Conservation (phyloP, 2,888 invertebrate genomes). For the Rotaria macrura region DNA sequence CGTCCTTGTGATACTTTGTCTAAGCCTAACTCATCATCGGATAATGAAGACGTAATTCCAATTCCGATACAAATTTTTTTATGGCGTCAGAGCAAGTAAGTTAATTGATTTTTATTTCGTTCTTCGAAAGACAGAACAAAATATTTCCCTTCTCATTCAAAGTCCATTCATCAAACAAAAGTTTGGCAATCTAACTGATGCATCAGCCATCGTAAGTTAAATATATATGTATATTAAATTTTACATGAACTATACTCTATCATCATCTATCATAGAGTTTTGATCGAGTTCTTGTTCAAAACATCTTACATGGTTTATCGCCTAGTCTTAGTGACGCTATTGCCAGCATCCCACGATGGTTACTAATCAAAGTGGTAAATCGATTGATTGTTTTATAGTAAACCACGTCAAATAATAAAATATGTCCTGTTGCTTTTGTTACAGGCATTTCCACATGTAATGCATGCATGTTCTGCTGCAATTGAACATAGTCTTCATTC, state of each 20-base stretch:
- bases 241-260: neutral
- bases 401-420: neutral
- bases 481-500: slow-evolving; percentile 38
- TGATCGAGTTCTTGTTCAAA: slow-evolving; percentile 94
- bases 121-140: neutral
- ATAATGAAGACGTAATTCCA: slow-evolving; percentile 58
- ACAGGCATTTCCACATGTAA: slow-evolving; percentile 75
- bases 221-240: neutral
- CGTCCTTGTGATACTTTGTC: neutral
- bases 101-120: neutral
- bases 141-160: slow-evolving; percentile 42
- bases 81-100: slow-evolving; percentile 79
- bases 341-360: slow-evolving; percentile 75
- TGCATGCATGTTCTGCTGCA: slow-evolving; percentile 76
- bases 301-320: slow-evolving; percentile 83
- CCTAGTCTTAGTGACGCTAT: slow-evolving; percentile 81
- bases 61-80: slow-evolving; percentile 91
- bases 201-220: slow-evolving; percentile 74
- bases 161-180: slow-evolving; percentile 91
- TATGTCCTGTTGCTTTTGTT: neutral
- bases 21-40: slow-evolving; percentile 32
- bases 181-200: slow-evolving; percentile 87
- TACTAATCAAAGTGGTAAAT: slow-evolving; percentile 70
- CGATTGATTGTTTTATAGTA: neutral
- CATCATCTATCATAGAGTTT: slow-evolving; percentile 65